Evolutionary conservation across 2,888 invertebrate genomes (phyloP).

Genomic region (Leptinotarsa haldemani): DNA sequence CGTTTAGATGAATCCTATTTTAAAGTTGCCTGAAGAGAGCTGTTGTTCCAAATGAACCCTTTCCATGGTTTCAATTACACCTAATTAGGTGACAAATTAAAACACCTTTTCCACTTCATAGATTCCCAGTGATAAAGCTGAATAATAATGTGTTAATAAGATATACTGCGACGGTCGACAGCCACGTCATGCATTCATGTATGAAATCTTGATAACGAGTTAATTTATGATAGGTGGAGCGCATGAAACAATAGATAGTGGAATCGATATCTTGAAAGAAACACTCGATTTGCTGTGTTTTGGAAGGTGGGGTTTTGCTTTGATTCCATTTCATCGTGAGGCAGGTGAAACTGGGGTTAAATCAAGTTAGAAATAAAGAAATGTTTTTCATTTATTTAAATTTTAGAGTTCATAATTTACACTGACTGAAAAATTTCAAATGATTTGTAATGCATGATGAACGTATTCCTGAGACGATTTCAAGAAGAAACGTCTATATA

Average conservation of each 20-base stretch:
- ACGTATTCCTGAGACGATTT: too few relatives aligned
- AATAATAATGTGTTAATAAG: constrained; percentile 45
- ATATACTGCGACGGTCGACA: constrained; percentile 40
- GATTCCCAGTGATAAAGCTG: constrained; percentile 39
- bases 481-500: too few relatives aligned
- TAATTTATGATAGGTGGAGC: constrained; percentile 36
- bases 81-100: constrained; percentile 42
- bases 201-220: constrained; percentile 39
- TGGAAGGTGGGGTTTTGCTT: background rate
- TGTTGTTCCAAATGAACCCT: too few relatives aligned
- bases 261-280: constrained; percentile 21
- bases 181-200: constrained; percentile 40
- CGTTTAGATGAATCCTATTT: too few relatives aligned
- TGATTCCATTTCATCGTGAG: background rate
- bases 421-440: too few relatives aligned
- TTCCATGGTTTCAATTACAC: constrained; percentile 36
- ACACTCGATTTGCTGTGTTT: background rate
- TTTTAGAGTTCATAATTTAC: too few relatives aligned
- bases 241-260: constrained; percentile 27
- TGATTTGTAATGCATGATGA: too few relatives aligned
- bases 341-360: too few relatives aligned
- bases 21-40: too few relatives aligned
- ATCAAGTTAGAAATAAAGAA: too few relatives aligned
- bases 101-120: constrained; percentile 41
- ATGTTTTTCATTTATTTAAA: too few relatives aligned